Percentiles rank a stretch among this genome's conserved stretches.
These are phyloP conservation scores for Drosophila robusta DNA, from an alignment of 2,888 invertebrate species.

Conservation along the genomic window DNA sequence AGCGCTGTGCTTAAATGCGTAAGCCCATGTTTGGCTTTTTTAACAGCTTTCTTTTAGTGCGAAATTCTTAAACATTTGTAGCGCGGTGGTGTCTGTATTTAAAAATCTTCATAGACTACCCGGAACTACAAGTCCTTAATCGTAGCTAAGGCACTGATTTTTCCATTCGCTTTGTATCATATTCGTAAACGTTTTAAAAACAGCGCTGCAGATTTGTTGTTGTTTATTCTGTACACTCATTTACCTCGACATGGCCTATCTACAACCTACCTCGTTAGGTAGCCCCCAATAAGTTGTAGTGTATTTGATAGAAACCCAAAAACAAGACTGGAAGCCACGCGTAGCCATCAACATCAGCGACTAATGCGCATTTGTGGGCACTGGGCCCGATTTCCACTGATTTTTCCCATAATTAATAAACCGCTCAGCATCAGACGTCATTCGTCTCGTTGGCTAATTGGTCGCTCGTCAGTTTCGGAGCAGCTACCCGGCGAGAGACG, in stretches of 20 bases:
- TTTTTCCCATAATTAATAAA: constrained; percentile 74
- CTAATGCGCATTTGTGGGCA: constrained; percentile 62
- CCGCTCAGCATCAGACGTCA: constrained; percentile 49
- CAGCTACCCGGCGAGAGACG: constrained; percentile 11
- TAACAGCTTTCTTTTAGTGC: no score
- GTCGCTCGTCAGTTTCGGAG: constrained; percentile 61
- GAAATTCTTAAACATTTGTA: constrained; percentile 6
- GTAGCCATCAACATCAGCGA: constrained; percentile 68
- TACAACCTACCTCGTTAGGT: no score
- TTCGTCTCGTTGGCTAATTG: constrained; percentile 72
- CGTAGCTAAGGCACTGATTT: background rate
- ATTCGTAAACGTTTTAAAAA: constrained; percentile 8
- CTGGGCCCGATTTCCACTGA: constrained; percentile 58
- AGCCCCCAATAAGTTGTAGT: background rate
- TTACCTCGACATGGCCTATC: no score
- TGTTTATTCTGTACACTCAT: no score
- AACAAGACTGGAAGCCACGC: constrained; percentile 71
- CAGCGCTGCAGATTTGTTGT: no score
- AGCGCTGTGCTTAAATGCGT: no score
- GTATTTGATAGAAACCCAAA: constrained; percentile 23
- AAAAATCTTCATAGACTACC: no score
- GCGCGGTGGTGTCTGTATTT: no score
- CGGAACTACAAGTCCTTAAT: no score
- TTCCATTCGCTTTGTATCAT: background rate
- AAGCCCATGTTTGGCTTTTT: no score